Conservation (phyloP, 2,797 vertebrate genomes). For the Pipistrellus kuhlii region DNA sequence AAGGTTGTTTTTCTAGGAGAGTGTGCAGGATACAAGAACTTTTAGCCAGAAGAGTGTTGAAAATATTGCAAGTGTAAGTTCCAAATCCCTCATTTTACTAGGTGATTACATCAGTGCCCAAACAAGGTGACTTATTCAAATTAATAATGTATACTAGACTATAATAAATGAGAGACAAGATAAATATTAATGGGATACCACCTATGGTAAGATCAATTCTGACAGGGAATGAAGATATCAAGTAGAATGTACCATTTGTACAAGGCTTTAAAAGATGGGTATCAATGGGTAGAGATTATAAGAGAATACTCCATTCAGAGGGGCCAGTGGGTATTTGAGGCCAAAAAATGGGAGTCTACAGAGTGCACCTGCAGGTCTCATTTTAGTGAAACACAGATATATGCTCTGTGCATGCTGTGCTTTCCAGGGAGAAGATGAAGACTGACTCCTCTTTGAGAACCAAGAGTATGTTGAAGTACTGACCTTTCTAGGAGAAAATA, state of each 20-base stretch:
- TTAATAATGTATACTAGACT: not conserved
- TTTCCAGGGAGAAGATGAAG: not conserved
- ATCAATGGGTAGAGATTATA: not conserved
- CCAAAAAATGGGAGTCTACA: not conserved
- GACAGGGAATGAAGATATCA: not conserved
- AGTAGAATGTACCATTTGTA: not conserved
- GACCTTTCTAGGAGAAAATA: not conserved
- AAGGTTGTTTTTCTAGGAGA: not conserved
- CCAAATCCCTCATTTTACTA: not conserved
- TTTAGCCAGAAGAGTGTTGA: too few relatives aligned
- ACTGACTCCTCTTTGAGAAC: not conserved
- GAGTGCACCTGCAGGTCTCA: not conserved
- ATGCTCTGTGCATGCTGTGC: not conserved
- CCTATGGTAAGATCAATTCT: not conserved
- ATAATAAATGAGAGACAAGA: constrained; percentile 27
- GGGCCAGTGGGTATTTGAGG: not conserved
- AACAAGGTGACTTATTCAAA: not conserved
- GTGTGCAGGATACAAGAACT: not conserved
- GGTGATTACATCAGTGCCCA: not conserved
- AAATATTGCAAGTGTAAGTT: not conserved
- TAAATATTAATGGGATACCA: not conserved
- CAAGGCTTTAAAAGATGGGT: not conserved
- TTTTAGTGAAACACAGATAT: not conserved
- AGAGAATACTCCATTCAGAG: not conserved
- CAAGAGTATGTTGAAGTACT: not conserved